These are phyloP conservation scores for Mesoligia furuncula DNA, from an alignment of 2,888 invertebrate species.

Conservation along the genomic window DNA sequence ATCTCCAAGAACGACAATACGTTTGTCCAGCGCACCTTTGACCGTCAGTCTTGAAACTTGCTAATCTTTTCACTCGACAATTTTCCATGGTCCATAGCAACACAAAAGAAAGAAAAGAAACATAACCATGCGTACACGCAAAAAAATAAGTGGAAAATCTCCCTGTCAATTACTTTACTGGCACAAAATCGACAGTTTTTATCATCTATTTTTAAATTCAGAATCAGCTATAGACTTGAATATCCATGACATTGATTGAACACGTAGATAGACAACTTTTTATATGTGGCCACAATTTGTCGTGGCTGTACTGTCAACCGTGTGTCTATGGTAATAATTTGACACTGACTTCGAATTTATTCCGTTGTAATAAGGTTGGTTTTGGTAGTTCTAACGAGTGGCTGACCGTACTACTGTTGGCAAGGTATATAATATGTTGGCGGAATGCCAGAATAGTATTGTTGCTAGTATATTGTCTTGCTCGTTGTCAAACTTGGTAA, in stretches of 20 bases:
- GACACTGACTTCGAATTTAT: slow-evolving; percentile 21
- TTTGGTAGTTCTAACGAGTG: slow-evolving; percentile 8
- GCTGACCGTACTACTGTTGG: slow-evolving; percentile 59
- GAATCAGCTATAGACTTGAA: slow-evolving; percentile 46
- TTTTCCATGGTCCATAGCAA: neutral
- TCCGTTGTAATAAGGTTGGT: neutral
- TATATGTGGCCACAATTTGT: slow-evolving; percentile 49
- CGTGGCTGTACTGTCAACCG: slow-evolving; percentile 64
- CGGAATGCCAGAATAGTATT: slow-evolving; percentile 63
- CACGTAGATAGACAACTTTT: slow-evolving; percentile 37
- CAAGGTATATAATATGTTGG: slow-evolving; percentile 66
- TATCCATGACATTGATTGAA: slow-evolving; percentile 65
- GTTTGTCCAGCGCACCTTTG: neutral
- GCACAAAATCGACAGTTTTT: slow-evolving; percentile 36
- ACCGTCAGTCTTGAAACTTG: neutral
- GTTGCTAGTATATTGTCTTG: slow-evolving; percentile 47
- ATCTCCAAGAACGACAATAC: neutral
- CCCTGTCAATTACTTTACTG: slow-evolving; percentile 37
- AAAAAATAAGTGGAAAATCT: slow-evolving; percentile 32
- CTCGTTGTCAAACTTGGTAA: slow-evolving; percentile 43
- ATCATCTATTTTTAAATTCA: slow-evolving; percentile 41
- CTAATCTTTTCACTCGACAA: neutral
- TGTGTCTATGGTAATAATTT: slow-evolving; percentile 14
- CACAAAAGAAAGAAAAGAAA: neutral
- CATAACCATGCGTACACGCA: neutral